Evolutionary conservation across 2,797 vertebrate genomes (phyloP), one percentile per base, ranked within the genome.

Genomic region (Novumbra hubbsi): DNA sequence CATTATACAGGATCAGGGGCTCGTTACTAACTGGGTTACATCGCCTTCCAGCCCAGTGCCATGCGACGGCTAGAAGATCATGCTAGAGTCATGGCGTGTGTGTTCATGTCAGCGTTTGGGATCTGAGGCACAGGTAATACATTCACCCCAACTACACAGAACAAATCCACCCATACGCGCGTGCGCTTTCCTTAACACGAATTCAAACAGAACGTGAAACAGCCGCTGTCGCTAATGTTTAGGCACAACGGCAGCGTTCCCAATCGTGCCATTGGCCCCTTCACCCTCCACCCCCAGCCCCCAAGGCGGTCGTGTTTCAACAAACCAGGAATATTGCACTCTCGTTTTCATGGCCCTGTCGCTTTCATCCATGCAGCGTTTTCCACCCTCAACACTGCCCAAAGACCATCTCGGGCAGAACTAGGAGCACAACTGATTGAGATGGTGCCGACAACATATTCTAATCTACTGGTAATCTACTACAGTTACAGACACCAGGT

Each of bases 151-250:
- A 50, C 69, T 30, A 21, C 50, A 17, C 50, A 57, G 68, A 80
- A 79, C 76, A 80, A 79, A 78, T 76, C 84, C 81, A 84, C 74
- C 80, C 81, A 88, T 84, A 67, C 6, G 48, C 68, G 75, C 81
- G 4, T n/a, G 21, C 12, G 21, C 32, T 21, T 30, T 27, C 72
- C 41, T 7, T 41, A 74, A 85, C 80, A 81, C 74, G 79, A 84
- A 84, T 84, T 81, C 77, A 73, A 82, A 81, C 74, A 73, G 87
- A 80, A 78, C 70, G 78, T 21, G 73, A 87, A 80, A 78, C 71
- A 79, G 41, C 68, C 24, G 2, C 7, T 52, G 68, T 38, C 16
- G 4, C 16, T 32, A 19, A 41, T 41, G 41, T 28, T 50, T 16
- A 69, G 38, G 48, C 27, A 32, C 11, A 49, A 24, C 3, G 8